Conservation (phyloP, 2,888 invertebrate genomes). For the Ptychoptera albimana region DNA sequence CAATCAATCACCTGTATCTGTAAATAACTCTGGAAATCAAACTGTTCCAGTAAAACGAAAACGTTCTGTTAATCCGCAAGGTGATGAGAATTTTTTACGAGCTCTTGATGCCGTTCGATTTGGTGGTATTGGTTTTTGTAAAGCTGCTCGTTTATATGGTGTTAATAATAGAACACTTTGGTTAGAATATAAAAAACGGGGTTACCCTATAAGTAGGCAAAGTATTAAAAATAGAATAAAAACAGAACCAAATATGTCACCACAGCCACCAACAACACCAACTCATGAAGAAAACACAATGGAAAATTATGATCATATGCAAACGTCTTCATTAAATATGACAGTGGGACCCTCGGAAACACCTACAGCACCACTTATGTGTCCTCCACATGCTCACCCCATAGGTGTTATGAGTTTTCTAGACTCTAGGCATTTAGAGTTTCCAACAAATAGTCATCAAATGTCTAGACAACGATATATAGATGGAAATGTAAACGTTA, state of each 20-base stretch:
- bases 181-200: slow-evolving; percentile 72
- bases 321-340: slow-evolving; percentile 29
- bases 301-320: slow-evolving; percentile 26
- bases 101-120: slow-evolving; percentile 68
- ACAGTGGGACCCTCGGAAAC: slow-evolving; percentile 31
- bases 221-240: slow-evolving; percentile 63
- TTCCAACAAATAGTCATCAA: slow-evolving; percentile 40
- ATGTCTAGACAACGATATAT: slow-evolving; percentile 34
- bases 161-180: slow-evolving; percentile 74
- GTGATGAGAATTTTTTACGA: slow-evolving; percentile 66
- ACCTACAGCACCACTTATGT: slow-evolving; percentile 38
- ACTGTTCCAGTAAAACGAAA: slow-evolving; percentile 42
- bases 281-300: slow-evolving; percentile 30
- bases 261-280: slow-evolving; percentile 33
- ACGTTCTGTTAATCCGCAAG: slow-evolving; percentile 62
- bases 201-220: slow-evolving; percentile 64
- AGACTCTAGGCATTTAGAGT: slow-evolving; percentile 54
- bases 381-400: slow-evolving; percentile 43
- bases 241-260: slow-evolving; percentile 44
- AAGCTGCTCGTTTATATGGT: slow-evolving; percentile 68
- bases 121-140: slow-evolving; percentile 74
- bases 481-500: slow-evolving; percentile 32
- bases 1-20: slow-evolving; percentile 28
- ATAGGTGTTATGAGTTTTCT: slow-evolving; percentile 53
- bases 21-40: slow-evolving; percentile 12